These are phyloP conservation scores for Varanus komodoensis DNA, from an alignment of 2,113 vertebrate genomes.

Conservation along the genomic window DNA sequence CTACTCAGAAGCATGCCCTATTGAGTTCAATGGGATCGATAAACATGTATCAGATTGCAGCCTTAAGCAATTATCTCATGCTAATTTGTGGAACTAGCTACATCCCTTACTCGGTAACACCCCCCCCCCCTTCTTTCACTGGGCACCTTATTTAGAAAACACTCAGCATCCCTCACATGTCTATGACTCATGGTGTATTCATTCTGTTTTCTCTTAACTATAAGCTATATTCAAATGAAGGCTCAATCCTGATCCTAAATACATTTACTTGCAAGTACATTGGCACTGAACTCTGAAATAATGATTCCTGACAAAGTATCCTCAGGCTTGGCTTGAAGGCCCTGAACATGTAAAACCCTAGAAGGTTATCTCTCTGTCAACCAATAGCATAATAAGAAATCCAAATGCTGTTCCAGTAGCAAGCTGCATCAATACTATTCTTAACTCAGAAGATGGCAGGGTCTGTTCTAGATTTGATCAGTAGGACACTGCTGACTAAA, in stretches of 20 bases:
- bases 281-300: background rate
- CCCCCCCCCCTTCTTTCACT: conserved; percentile 14
- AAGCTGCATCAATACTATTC: background rate
- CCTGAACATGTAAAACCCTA: background rate
- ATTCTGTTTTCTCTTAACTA: conserved; percentile 29
- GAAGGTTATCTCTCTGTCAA: background rate
- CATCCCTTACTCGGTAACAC: conserved; percentile 32
- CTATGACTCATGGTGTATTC: conserved; percentile 35
- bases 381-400: background rate
- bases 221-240: conserved; percentile 24
- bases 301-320: background rate
- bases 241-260: background rate
- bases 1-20: background rate
- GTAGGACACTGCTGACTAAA: rapidly evolving
- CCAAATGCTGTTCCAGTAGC: background rate
- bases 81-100: background rate
- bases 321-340: background rate
- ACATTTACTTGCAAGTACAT: background rate
- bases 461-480: background rate
- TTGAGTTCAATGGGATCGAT: background rate
- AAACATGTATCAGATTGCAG: background rate
- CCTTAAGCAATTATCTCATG: background rate
- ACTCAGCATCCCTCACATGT: conserved; percentile 29
- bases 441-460: background rate
- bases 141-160: conserved; percentile 40